Base-by-base conservation (phyloP, 1,140 invertebrate genomes). In the Druon quercuslanigerum region DNA sequence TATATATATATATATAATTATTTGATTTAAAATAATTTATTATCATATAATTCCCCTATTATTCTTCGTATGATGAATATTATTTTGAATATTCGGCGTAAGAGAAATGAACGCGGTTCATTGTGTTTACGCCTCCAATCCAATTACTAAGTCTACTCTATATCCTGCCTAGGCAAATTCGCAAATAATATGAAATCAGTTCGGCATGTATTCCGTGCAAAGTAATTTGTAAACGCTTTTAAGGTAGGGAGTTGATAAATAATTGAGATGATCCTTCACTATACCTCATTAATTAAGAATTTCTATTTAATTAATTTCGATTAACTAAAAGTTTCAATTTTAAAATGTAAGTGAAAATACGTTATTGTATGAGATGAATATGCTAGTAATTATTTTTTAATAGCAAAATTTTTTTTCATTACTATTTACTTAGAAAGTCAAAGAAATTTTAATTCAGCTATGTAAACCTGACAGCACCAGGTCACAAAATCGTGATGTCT, bases 151-250 rank as follows among this genome's bases (percentile, higher is more conserved):
- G 20, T 60, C 57, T 13, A 33, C 57, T 60, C 20, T 6, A 60
- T 60, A 60, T 57, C 33, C 56, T 17, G 25, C 20, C 2, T 57
- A 60, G 25, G 57, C 12, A 25, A 60, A 60, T 60, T 60, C 33
- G 25, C 57, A 25, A 25, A 60, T 25, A 60, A 40, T 60, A 16
- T 16, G 57, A 60, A 60, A 60, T 60, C 57, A 60, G 57, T 60
- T 60, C 12, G 33, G 25, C 40, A 13, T 40, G 57, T 25, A 25
- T 60, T 33, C 20, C 25, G 20, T 60, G 25, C 25, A 60, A 60
- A 60, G 57, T 60, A 60, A 33, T 60, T 60, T 5, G 20, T 33
- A 25, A 60, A 25, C 57, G 19, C 19, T 60, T 25, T 9, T 7
- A 33, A 60, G 4, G 56, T 57, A 20, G 1, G 16, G 40, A 60